These are phyloP conservation scores for Sminthurinus aureus DNA, from an alignment of 2,888 invertebrate species.

Conservation along the genomic window DNA sequence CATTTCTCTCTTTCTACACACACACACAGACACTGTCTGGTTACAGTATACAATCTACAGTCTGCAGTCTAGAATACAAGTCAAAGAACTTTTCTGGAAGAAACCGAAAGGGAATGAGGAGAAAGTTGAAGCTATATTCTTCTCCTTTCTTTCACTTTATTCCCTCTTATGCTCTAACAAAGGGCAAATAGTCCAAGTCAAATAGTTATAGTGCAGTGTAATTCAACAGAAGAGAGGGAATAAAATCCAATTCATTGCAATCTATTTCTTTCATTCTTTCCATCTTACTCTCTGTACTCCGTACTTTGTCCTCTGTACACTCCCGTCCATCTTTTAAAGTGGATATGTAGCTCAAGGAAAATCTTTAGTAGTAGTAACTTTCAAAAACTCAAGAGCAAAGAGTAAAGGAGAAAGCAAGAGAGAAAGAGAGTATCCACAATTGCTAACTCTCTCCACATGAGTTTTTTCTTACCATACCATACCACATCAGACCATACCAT, in stretches of 20 bases:
- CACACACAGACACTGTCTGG: background rate
- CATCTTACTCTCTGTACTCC: background rate
- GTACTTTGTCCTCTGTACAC: no score
- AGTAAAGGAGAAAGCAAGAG: background rate
- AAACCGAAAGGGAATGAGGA: no score
- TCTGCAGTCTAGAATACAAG: no score
- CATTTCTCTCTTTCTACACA: background rate
- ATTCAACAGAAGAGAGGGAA: conserved; percentile 11
- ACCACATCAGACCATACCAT: background rate
- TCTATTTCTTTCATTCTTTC: conserved; percentile 15
- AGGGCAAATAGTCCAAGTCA: background rate
- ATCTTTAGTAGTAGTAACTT: background rate
- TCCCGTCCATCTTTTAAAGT: background rate
- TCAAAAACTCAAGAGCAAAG: background rate
- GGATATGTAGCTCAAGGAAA: conserved; percentile 11
- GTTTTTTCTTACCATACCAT: background rate
- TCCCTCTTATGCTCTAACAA: background rate
- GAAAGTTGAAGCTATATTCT: background rate
- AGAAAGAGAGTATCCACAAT: background rate
- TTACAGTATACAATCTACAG: background rate
- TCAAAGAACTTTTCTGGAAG: no score
- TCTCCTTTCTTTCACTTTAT: background rate
- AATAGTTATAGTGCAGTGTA: background rate
- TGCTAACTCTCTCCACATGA: background rate
- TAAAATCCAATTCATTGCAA: conserved; percentile 24